Evolutionary conservation across 2,888 invertebrate genomes (phyloP), one percentile per base, ranked within the genome.

Genomic region (Himalopsyche anomala): DNA sequence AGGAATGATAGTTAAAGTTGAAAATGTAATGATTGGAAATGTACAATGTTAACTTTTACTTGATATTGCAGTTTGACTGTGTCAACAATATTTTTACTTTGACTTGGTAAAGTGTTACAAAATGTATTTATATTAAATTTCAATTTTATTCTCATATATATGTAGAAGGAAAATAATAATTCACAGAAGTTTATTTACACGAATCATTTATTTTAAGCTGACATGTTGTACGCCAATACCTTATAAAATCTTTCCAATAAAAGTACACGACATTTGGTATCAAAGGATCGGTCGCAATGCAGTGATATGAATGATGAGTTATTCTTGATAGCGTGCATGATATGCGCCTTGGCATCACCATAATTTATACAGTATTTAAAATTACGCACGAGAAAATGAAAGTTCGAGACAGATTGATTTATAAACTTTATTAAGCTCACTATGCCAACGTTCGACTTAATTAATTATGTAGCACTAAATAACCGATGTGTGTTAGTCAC

Each of bases 281-380:
- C 80, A 42, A 80, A 80, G 80, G 11, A 40, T 80, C 8, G 42
- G 80, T 62, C 40, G 80, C 42, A 80, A 80, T 80, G 42, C 80
- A 36, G 80, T n/a, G 42, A 38, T 80, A 80, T 42, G 80, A 62
- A 62, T 62, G 62, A 62, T 62, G 62, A 62, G 62, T 62, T 62
- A 62, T 62, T 62, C 19, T 11, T 8, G 62, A 62, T 62, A 19
- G 62, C 62, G 62, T 62, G 62, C 19, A 62, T 19, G 62, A 28
- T 19, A 51, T 15, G 19, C 19, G 28, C 19, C 62, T 4, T 62
- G n/a, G 28, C n/a, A 28, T 62, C 62, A 19, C 62, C 62, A 62
- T 62, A 62, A 62, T 62, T 62, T 62, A 62, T 62, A 62, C 62
- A n/a, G n/a, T 62, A 62, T 62, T 62, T 19, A 62, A 62, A 62